Base-by-base conservation (phyloP, 2,113 vertebrate species). In the Phaethon lepturus region DNA sequence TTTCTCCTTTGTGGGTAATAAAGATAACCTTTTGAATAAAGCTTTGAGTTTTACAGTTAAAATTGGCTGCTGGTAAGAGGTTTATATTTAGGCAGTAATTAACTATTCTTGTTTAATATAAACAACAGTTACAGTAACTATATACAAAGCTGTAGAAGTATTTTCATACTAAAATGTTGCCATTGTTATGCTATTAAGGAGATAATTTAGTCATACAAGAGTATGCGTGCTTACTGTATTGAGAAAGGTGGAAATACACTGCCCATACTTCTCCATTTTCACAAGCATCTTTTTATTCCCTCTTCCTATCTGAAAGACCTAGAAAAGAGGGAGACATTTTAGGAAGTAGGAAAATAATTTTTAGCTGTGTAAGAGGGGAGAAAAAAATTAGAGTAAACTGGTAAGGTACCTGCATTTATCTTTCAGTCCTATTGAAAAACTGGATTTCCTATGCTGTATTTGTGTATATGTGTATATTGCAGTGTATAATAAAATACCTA, bases 21-120 rank as follows among this genome's bases (percentile, higher is more conserved):
- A 84, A 88, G 90, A 63, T 95, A 93, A 85, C 62, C 42, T 88
- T 86, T 63, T 81, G 64, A 95, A 71, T 93, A 93, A 92, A 91
- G 38, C 35, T 88, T 84, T 84, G 75, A 80, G 33, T 80, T 80
- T 90, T 88, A 42, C 18, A 23, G n/a, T 95, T 91, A 81, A 77
- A 96, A 91, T 72, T 69, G 42, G 19, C 62, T 93, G 66, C 59
- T 76, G 17, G 50, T 77, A 62, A 91, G 56, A 74, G 33, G 17
- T 77, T 97, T 87, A 63, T 90, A 71, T 81, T 92, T 71, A 74
- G 63, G 12, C n/a, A 92, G 17, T 75, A 83, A 81, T 83, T 77
- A 88, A 60, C 67, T 79, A 44, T 84, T 73, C 9, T 58, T 69
- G 29, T 59, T 84, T 52, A 60, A 60, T 84, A 73, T n/a, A 85